Evolutionary conservation across 2,888 invertebrate genomes (phyloP).

Genomic region (Pseudococcus jackbeardsleyi): DNA sequence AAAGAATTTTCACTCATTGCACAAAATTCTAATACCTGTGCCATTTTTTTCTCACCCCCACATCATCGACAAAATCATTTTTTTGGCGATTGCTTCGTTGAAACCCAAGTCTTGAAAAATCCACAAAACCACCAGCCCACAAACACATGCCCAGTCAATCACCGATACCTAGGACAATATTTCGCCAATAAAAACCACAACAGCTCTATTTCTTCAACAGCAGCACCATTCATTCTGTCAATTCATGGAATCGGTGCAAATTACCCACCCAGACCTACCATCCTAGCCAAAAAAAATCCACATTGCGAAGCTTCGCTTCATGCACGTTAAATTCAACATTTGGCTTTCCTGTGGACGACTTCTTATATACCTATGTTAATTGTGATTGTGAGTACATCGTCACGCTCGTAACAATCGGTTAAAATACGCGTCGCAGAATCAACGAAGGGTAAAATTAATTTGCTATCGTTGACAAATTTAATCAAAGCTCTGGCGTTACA

Average conservation of each 20-base stretch:
- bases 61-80: too few relatives aligned
- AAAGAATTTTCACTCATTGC: too few relatives aligned
- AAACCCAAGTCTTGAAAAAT: too few relatives aligned
- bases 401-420: constrained; percentile 39
- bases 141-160: too few relatives aligned
- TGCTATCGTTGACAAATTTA: constrained; percentile 49
- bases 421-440: constrained; percentile 33
- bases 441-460: constrained; percentile 46
- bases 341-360: constrained; percentile 30
- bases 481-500: constrained; percentile 34
- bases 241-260: neutral
- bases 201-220: neutral
- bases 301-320: neutral
- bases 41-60: too few relatives aligned
- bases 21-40: too few relatives aligned
- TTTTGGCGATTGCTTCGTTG: too few relatives aligned
- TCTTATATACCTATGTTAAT: constrained; percentile 26
- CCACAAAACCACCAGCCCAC: too few relatives aligned
- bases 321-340: constrained; percentile 32
- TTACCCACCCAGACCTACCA: neutral
- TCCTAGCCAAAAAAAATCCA: neutral
- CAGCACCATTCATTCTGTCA: neutral
- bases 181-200: neutral
- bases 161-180: neutral
- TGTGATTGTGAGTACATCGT: constrained; percentile 12